phyloP scores from a whole-genome alignment of 2,797 vertebrate species.

The Yasuhikotakia modesta region DNA sequence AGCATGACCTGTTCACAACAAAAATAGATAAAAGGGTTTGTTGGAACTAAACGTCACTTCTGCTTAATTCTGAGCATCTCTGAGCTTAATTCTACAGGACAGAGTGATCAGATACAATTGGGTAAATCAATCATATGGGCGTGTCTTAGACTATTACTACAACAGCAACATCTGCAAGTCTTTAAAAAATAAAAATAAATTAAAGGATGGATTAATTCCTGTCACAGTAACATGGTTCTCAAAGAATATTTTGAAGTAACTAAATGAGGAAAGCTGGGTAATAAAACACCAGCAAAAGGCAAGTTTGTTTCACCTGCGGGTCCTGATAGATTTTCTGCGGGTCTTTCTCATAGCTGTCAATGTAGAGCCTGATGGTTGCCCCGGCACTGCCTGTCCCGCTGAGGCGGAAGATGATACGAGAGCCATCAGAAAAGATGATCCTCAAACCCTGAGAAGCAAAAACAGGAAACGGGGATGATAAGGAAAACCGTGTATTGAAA shows the following conservation, averaged over 20 bases:
- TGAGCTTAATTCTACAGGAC: conserved; percentile 47
- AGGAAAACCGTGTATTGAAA: conserved; percentile 19
- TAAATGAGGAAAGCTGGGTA: not conserved
- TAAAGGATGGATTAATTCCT: not conserved
- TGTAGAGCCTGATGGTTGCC: conserved; percentile 93
- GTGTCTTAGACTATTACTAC: conserved; percentile 28
- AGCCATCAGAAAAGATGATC: conserved; percentile 94
- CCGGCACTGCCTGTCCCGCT: conserved; percentile 96
- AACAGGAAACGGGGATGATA: not conserved
- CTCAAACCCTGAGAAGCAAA: conserved; percentile 82
- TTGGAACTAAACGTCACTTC: conserved; percentile 45
- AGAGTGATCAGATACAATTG: conserved; percentile 45
- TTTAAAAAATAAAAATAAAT: not conserved
- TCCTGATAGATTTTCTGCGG: conserved; percentile 88
- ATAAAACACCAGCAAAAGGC: not conserved
- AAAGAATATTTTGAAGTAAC: not conserved
- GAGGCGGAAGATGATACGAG: conserved; percentile 94
- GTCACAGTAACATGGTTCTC: too few species aligned
- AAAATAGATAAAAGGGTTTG: conserved; percentile 54
- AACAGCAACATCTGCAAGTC: not conserved
- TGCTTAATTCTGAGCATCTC: conserved; percentile 33
- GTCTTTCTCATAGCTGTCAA: conserved; percentile 98
- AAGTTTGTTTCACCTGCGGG: conserved; percentile 82
- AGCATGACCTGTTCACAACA: conserved; percentile 86
- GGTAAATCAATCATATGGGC: conserved; percentile 33